Evolutionary conservation across 2,888 invertebrate species (phyloP).

Genomic region (Chrysotoxum bicinctum): DNA sequence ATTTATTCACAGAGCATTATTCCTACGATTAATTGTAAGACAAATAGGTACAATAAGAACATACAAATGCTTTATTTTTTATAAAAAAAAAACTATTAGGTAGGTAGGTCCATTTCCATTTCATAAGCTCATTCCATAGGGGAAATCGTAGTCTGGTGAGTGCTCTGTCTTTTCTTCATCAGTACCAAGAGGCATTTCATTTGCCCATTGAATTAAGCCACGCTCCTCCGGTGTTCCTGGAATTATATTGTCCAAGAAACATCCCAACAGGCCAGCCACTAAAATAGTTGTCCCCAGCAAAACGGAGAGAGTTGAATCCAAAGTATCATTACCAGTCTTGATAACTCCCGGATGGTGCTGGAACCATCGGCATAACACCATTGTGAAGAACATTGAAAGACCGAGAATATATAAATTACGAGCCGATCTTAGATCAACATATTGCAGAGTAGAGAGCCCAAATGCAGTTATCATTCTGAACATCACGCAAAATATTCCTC

Average conservation of each 20-base stretch:
- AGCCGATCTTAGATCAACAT: constrained; percentile 91
- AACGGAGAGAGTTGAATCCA: constrained; percentile 88
- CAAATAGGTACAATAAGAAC: too few relatives aligned
- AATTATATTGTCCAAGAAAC: constrained; percentile 88
- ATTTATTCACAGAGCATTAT: too few relatives aligned
- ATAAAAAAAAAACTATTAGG: too few relatives aligned
- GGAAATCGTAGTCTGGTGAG: constrained; percentile 87
- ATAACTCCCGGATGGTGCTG: constrained; percentile 85
- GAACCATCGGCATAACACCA: constrained; percentile 90
- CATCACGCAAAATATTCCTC: constrained; percentile 91
- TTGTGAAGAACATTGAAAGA: constrained; percentile 92
- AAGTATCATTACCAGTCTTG: constrained; percentile 85
- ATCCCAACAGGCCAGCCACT: constrained; percentile 88
- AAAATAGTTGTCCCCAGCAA: constrained; percentile 89
- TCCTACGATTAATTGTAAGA: too few relatives aligned
- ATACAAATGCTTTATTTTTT: too few relatives aligned
- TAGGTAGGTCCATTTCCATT: too few relatives aligned
- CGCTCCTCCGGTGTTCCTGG: constrained; percentile 89
- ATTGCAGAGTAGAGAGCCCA: constrained; percentile 90
- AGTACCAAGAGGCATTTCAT: constrained; percentile 85
- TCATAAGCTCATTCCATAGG: constrained; percentile 86
- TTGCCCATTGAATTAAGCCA: constrained; percentile 88
- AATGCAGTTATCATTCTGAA: constrained; percentile 92
- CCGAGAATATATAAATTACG: constrained; percentile 95
- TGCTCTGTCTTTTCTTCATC: constrained; percentile 82